These are phyloP conservation scores for Cyanistes caeruleus DNA, from an alignment of 2,113 vertebrate genomes.

Conservation along the genomic window DNA sequence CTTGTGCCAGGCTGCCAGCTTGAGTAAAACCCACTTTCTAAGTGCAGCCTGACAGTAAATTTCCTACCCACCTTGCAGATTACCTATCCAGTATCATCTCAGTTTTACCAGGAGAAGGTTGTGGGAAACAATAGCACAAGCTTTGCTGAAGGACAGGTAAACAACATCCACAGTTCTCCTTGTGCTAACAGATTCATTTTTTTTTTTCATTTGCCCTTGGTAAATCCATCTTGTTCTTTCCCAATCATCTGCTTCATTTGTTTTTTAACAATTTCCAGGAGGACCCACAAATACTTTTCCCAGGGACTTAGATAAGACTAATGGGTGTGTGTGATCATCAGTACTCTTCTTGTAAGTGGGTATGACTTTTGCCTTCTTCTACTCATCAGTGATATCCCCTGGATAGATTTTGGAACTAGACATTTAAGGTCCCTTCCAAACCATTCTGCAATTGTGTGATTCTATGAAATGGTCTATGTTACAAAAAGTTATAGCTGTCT, in stretches of 20 bases:
- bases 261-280: not conserved
- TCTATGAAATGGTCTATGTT: not conserved
- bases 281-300: not conserved
- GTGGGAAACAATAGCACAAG: not conserved
- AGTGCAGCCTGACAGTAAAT: not conserved
- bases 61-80: not conserved
- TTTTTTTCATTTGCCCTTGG: not conserved
- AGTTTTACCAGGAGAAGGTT: not conserved
- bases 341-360: not conserved
- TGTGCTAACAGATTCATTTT: not conserved
- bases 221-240: not conserved
- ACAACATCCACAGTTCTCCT: not conserved
- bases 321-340: not conserved
- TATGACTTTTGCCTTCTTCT: not conserved
- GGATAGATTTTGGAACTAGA: not conserved
- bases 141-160: not conserved
- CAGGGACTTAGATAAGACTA: not conserved
- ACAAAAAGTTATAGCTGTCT: not conserved
- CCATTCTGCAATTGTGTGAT: not conserved
- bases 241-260: not conserved
- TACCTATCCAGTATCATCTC: not conserved
- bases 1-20: not conserved
- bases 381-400: not conserved
- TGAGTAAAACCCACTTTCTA: not conserved
- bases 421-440: not conserved